phyloP scores from a whole-genome alignment of 2,113 vertebrate genomes.

The Arvicanthis niloticus region DNA sequence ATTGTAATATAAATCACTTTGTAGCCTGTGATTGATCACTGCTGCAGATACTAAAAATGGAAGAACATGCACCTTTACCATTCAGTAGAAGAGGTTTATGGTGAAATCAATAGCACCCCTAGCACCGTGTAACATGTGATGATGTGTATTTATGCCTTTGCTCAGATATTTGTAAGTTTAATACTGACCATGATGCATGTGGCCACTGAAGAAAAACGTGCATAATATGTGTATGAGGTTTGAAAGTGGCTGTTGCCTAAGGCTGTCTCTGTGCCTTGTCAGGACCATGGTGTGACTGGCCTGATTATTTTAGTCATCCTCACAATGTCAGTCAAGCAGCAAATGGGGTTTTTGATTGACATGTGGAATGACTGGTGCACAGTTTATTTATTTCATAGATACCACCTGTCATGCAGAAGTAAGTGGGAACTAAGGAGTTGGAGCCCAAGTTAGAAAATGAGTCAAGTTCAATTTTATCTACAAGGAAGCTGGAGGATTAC shows the following conservation, averaged over 20 bases:
- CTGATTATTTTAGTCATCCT: slow-evolving; percentile 55
- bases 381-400: slow-evolving; percentile 43
- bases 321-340: slow-evolving; percentile 40
- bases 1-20: slow-evolving; percentile 72
- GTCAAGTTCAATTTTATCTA: slow-evolving; percentile 62
- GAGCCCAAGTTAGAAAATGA: slow-evolving; percentile 56
- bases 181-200: slow-evolving; percentile 48
- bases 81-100: slow-evolving; percentile 66
- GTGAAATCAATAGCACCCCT: slow-evolving; percentile 58
- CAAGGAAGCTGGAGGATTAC: slow-evolving; percentile 57
- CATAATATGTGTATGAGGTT: slow-evolving; percentile 10
- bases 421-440: slow-evolving; percentile 17
- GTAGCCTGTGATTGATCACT: slow-evolving; percentile 70
- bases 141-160: slow-evolving; percentile 62
- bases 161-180: slow-evolving; percentile 64
- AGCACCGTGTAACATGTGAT: slow-evolving; percentile 52
- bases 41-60: slow-evolving; percentile 72
- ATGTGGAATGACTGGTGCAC: slow-evolving; percentile 32
- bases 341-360: slow-evolving; percentile 56
- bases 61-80: slow-evolving; percentile 63
- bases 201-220: slow-evolving; percentile 43
- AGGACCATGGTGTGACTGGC: neutral
- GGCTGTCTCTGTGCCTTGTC: slow-evolving; percentile 43
- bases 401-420: slow-evolving; percentile 23
- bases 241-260: slow-evolving; percentile 44